Evolutionary conservation across 2,888 invertebrate species (phyloP).

Genomic region (Anagyrus pseudococci): DNA sequence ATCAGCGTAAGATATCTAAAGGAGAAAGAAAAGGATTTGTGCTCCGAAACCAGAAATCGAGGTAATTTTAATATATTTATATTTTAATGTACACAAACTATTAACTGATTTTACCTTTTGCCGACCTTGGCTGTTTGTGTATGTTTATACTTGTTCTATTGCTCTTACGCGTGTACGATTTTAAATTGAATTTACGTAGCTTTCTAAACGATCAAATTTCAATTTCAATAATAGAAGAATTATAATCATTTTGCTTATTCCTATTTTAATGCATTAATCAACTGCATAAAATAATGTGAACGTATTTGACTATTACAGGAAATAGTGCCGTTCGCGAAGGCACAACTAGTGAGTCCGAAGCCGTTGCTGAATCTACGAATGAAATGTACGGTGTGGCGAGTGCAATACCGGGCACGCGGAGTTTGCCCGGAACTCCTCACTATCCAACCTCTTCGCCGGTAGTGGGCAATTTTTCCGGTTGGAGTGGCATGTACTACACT

Average conservation of each 20-base stretch:
- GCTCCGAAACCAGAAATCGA: constrained; percentile 44
- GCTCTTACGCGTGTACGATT: too few relatives aligned
- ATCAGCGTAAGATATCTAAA: constrained; percentile 66
- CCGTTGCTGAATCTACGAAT: constrained; percentile 47
- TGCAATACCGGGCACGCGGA: constrained; percentile 55
- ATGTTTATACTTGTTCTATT: too few relatives aligned
- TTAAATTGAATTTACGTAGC: too few relatives aligned
- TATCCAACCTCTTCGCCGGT: constrained; percentile 54
- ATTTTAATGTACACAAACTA: background rate
- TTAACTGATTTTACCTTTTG: constrained; percentile 1
- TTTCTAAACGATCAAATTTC: too few relatives aligned
- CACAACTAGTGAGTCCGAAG: constrained; percentile 53
- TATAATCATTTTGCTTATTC: too few relatives aligned
- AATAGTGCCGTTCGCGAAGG: constrained; percentile 42
- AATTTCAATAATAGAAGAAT: too few relatives aligned
- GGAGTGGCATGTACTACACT: constrained; percentile 53
- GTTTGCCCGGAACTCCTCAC: constrained; percentile 56
- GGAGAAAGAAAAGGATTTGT: constrained; percentile 46
- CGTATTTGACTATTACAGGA: too few relatives aligned
- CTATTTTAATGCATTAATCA: too few relatives aligned
- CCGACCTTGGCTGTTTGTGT: too few relatives aligned
- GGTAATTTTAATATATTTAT: constrained; percentile 49
- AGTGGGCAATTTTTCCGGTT: constrained; percentile 51
- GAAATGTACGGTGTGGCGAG: constrained; percentile 58
- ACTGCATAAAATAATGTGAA: too few relatives aligned